Evolutionary conservation across 2,113 vertebrate genomes (phyloP).

Genomic region (Ovis canadensis): DNA sequence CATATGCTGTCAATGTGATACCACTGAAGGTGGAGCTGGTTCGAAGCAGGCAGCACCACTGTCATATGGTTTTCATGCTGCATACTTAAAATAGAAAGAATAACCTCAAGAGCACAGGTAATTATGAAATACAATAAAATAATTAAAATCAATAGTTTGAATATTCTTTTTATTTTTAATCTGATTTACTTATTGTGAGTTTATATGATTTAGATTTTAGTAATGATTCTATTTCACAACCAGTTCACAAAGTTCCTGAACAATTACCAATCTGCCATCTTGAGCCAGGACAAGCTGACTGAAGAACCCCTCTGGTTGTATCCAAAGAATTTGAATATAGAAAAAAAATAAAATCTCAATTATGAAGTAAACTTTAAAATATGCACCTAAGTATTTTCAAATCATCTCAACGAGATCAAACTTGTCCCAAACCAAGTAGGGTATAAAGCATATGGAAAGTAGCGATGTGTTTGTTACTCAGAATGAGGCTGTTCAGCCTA

Average conservation of each 20-base stretch:
- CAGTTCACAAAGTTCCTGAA: background rate
- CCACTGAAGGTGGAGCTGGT: too few relatives aligned
- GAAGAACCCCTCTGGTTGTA: background rate
- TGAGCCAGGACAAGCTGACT: background rate
- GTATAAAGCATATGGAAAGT: background rate
- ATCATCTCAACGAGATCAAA: background rate
- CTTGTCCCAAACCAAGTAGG: background rate
- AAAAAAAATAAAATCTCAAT: background rate
- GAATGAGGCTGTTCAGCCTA: background rate
- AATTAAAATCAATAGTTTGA: background rate
- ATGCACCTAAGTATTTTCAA: background rate
- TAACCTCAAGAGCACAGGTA: background rate
- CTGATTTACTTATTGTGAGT: background rate
- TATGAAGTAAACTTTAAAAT: background rate
- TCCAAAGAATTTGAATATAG: background rate
- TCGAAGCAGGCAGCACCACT: too few relatives aligned
- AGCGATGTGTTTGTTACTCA: background rate
- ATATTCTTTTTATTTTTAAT: background rate
- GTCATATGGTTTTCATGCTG: background rate
- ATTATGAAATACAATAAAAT: background rate
- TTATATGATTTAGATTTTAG: background rate
- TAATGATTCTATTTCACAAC: background rate
- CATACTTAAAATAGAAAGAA: background rate
- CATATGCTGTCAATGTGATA: fast-evolving
- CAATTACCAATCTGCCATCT: background rate